phyloP scores from a whole-genome alignment of 2,888 invertebrate genomes.

The Phyto melanocephala region DNA sequence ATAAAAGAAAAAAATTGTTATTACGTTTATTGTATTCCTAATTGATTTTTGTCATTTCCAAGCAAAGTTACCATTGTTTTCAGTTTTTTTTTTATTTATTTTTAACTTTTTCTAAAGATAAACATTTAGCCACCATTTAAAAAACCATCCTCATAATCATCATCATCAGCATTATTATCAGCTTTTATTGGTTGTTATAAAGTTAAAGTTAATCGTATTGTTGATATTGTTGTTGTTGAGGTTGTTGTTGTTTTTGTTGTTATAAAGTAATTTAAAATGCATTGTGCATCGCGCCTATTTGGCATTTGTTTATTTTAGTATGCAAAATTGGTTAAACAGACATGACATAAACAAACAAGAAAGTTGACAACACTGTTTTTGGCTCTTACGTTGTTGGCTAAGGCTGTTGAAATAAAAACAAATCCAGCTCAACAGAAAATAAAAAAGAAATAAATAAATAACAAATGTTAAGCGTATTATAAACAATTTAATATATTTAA shows the following conservation, averaged over 20 bases:
- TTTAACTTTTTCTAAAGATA: no score
- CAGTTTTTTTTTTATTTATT: neutral
- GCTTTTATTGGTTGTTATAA: constrained; percentile 42
- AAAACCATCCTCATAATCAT: constrained; percentile 57
- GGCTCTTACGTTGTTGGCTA: constrained; percentile 31
- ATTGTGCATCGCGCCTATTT: constrained; percentile 69
- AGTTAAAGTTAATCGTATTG: neutral
- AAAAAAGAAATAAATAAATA: neutral
- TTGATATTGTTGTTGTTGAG: no score
- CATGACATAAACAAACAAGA: constrained; percentile 61
- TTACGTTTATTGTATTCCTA: constrained; percentile 73
- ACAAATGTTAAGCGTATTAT: no score
- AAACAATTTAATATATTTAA: constrained; percentile 58
- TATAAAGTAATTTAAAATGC: constrained; percentile 68
- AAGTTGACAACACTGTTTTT: constrained; percentile 62
- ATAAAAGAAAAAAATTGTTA: constrained; percentile 43
- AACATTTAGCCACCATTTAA: constrained; percentile 56
- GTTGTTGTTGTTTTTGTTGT: constrained; percentile 1
- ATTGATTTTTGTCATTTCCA: constrained; percentile 68
- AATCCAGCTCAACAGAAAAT: constrained; percentile 13
- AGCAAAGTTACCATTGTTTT: constrained; percentile 33
- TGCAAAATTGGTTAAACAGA: constrained; percentile 64
- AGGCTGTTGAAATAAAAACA: constrained; percentile 28
- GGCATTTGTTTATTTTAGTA: constrained; percentile 66
- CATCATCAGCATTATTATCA: constrained; percentile 57